Percentiles rank a stretch among this genome's conserved stretches.
Evolutionary conservation across 2,113 vertebrate genomes (phyloP).

Genomic region (Chaenocephalus aceratus): DNA sequence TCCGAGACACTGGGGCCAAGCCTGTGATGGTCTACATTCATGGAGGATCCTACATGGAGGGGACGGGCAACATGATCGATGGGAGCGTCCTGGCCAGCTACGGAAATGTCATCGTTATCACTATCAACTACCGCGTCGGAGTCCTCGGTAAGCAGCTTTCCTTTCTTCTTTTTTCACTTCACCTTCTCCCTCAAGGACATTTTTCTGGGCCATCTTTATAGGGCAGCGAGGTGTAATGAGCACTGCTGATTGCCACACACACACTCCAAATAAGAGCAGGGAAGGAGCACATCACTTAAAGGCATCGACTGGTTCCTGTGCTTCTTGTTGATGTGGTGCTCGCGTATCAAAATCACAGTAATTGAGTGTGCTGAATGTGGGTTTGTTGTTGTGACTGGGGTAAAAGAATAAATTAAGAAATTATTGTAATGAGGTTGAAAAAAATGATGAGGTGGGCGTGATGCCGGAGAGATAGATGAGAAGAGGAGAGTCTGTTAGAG

Average conservation of each 20-base stretch:
- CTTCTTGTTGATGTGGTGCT: slow-evolving; percentile 44
- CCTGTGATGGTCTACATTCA: slow-evolving; percentile 99
- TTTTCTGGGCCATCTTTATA: slow-evolving; percentile 75
- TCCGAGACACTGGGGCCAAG: slow-evolving; percentile 98
- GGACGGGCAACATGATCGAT: slow-evolving; percentile 99
- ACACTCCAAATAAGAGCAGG: slow-evolving; percentile 43
- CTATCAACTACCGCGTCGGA: slow-evolving; percentile 98
- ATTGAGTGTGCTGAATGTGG: slow-evolving; percentile 61
- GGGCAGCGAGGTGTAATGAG: slow-evolving; percentile 72
- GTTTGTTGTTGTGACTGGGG: slow-evolving; percentile 69
- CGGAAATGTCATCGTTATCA: slow-evolving; percentile 98
- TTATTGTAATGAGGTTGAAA: slow-evolving; percentile 72
- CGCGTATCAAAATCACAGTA: slow-evolving; percentile 60
- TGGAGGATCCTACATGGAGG: slow-evolving; percentile 99
- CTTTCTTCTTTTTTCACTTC: not conserved
- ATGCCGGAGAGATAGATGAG: slow-evolving; percentile 47
- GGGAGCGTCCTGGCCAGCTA: slow-evolving; percentile 99
- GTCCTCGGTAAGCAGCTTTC: slow-evolving; percentile 90
- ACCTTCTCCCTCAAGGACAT: slow-evolving; percentile 61
- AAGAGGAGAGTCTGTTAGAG: slow-evolving; percentile 44
- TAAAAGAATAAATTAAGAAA: slow-evolving; percentile 75
- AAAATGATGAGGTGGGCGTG: slow-evolving; percentile 67
- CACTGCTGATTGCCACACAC: slow-evolving; percentile 64
- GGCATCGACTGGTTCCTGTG: slow-evolving; percentile 20
- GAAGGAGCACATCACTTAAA: slow-evolving; percentile 19